Evolutionary conservation across 2,888 invertebrate species (phyloP).

Genomic region (Prenolepis imparis): DNA sequence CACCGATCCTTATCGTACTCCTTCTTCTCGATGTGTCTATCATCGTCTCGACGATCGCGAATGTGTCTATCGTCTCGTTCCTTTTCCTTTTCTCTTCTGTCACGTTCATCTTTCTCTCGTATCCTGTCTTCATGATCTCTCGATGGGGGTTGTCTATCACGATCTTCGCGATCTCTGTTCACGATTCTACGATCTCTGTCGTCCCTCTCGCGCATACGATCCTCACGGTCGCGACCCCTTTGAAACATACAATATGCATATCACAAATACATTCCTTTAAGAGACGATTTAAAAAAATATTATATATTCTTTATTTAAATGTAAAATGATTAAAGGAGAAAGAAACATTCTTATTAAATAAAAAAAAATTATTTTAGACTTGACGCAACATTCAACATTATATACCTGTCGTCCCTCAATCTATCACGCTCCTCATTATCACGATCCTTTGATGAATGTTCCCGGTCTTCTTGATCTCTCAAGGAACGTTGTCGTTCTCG

Average conservation of each 20-base stretch:
- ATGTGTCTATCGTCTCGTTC: slow-evolving; percentile 83
- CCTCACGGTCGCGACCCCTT: slow-evolving; percentile 80
- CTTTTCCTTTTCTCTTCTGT: slow-evolving; percentile 82
- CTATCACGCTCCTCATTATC: slow-evolving; percentile 82
- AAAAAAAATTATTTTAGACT: neutral
- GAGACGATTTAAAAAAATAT: neutral
- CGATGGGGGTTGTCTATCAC: slow-evolving; percentile 79
- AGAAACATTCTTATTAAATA: slow-evolving; percentile 3
- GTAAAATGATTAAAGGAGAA: neutral
- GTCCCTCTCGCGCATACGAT: slow-evolving; percentile 78
- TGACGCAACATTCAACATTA: neutral
- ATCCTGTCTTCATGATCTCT: slow-evolving; percentile 83
- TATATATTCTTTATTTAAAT: neutral
- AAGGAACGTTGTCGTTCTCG: slow-evolving; percentile 77
- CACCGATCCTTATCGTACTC: slow-evolving; percentile 84
- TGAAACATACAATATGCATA: neutral
- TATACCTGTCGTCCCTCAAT: slow-evolving; percentile 82
- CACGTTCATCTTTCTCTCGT: slow-evolving; percentile 83
- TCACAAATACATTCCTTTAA: slow-evolving; percentile 15
- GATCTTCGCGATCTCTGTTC: slow-evolving; percentile 81
- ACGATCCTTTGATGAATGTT: slow-evolving; percentile 80
- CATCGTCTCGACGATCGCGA: slow-evolving; percentile 81
- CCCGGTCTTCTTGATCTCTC: slow-evolving; percentile 81
- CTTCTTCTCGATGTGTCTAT: slow-evolving; percentile 79
- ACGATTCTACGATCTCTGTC: slow-evolving; percentile 78